Conservation (phyloP, 2,113 vertebrate species). For the Pipra filicauda region DNA sequence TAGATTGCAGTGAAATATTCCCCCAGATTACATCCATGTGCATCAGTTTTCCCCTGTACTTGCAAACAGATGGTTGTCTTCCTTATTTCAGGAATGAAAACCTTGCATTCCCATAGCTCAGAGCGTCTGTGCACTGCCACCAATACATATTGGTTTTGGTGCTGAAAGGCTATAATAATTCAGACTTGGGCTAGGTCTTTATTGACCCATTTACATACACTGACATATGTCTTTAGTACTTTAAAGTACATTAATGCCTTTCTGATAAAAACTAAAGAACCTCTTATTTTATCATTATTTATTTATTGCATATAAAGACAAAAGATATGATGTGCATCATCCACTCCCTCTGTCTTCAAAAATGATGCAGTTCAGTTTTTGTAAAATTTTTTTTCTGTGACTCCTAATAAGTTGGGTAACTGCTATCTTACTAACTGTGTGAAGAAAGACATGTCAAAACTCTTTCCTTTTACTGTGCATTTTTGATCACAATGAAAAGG, state of each 20-base stretch:
- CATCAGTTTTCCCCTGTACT: accelerated
- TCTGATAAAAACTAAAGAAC: neutral
- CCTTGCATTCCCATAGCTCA: neutral
- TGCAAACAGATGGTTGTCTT: neutral
- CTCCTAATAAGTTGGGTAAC: neutral
- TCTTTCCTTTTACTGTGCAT: neutral
- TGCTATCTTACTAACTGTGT: neutral
- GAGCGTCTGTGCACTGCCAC: neutral
- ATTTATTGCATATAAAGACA: neutral
- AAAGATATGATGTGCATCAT: neutral
- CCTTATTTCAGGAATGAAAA: neutral
- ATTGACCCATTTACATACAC: neutral
- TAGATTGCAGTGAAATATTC: neutral
- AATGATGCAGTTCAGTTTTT: neutral
- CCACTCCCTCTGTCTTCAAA: neutral
- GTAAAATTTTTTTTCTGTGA: neutral
- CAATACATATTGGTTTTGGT: neutral
- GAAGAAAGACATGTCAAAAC: neutral
- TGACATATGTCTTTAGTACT: neutral
- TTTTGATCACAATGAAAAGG: neutral
- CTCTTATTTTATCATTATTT: neutral
- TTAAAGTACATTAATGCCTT: neutral
- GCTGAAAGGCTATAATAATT: neutral
- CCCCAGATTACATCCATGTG: neutral
- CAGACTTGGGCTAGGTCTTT: neutral